Base-by-base conservation (phyloP, 30 jellyfish, hydroid and myxozoan species). In the Aurelia sp. region DNA sequence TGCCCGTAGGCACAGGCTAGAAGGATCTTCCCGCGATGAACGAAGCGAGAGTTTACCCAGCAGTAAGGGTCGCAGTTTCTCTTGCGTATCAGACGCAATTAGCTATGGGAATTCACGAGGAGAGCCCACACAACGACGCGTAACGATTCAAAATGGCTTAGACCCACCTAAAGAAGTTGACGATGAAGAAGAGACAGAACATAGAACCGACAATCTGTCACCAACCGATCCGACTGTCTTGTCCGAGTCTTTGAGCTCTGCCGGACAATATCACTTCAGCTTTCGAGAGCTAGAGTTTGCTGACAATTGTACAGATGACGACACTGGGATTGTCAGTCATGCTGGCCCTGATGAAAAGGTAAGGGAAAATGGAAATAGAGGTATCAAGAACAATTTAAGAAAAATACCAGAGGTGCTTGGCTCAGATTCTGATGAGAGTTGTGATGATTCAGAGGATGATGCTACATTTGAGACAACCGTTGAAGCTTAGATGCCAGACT, bases 381-480 rank as follows among this genome's bases (percentile, higher is more conserved):
- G 15, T 2, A 13, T 8, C 55, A 12, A 44, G 55, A 44, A 44
- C 15, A 44, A 44, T 44, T 44, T 44, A 44, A 44, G 55, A 44
- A 10, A 5, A 44, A 44, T 44, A 12, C 3, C 55, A 9, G 55
- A 44, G 55, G 55, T 44, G 55, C 55, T 44, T 3, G 8, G 55
- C 8, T 44, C 55, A 44, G 55, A 44, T 44, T 44, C 55, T 44
- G 87, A 31, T 16, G 93, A 58, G 37, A 79, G 50, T 11, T 58
- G 63, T 11, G 16, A 62, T 11, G 86, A 72, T 23, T 76, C 89
- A 40, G 95, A 86, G 31, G 61, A 75, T 64, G 95, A 86, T 66
- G 78, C 85, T 50, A 77, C 89, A 21, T 58, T 64, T 57, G 95
- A 86, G 44, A 77, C 85, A 62, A 69, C 83, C n/a, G 94, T 63